A percentile compares a stretch with the other conserved stretches of the same genome.
These are phyloP conservation scores for Cheirogaleus major DNA, from an alignment of 2,797 vertebrate species.

Conservation along the genomic window DNA sequence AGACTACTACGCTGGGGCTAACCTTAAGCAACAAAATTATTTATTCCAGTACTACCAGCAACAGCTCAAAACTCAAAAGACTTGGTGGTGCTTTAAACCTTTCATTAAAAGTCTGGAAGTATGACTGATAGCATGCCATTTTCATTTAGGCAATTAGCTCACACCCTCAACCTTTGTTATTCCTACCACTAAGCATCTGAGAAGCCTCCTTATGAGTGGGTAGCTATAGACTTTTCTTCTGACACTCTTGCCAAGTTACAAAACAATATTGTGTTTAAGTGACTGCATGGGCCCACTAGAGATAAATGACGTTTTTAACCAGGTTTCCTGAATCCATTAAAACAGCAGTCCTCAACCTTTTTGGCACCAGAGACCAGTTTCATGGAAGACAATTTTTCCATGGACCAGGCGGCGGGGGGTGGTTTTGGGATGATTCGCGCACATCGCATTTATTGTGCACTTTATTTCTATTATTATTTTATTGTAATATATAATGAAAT, in stretches of 20 bases:
- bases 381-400: too few relatives aligned
- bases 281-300: neutral
- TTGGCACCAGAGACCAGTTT: too few relatives aligned
- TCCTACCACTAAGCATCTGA: neutral
- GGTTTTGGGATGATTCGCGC: too few relatives aligned
- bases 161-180: neutral
- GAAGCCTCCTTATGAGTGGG: neutral
- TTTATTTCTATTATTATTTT: too few relatives aligned
- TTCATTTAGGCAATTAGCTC: neutral
- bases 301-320: neutral
- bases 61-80: neutral
- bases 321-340: neutral
- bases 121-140: neutral
- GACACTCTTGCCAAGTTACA: neutral
- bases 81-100: neutral
- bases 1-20: neutral
- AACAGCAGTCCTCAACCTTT: neutral
- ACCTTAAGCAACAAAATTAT: neutral
- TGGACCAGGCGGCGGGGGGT: accelerated
- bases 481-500: too few relatives aligned
- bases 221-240: neutral
- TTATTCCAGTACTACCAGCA: neutral
- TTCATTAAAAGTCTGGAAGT: neutral
- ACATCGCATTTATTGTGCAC: too few relatives aligned
- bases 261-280: neutral